These are phyloP conservation scores for Pipa parva DNA, from an alignment of 2,113 vertebrate species.

Conservation along the genomic window DNA sequence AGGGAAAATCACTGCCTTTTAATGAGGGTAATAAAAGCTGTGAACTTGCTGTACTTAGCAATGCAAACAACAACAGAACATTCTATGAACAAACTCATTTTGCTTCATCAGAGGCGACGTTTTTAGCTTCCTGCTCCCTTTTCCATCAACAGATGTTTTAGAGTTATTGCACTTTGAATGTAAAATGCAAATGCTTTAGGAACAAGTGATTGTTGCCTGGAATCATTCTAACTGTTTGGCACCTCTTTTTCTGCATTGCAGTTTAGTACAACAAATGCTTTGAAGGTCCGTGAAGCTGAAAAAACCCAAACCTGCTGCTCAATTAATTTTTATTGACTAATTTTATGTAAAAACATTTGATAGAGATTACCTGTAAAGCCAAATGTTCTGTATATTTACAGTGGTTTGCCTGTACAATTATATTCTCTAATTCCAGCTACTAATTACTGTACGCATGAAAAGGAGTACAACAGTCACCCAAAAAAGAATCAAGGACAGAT, in stretches of 20 bases:
- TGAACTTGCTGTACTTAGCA: constrained; percentile 32
- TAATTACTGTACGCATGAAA: too few relatives aligned
- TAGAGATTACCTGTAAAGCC: too few relatives aligned
- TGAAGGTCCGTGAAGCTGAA: background rate
- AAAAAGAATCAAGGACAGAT: too few relatives aligned
- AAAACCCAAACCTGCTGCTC: background rate
- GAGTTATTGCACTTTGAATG: constrained; percentile 35
- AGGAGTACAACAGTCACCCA: too few relatives aligned
- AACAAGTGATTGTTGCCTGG: constrained; percentile 8
- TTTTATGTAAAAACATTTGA: too few relatives aligned
- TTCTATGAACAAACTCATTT: constrained; percentile 29
- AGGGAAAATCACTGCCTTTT: constrained; percentile 36
- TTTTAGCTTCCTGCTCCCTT: constrained; percentile 29
- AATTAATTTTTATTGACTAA: too few relatives aligned
- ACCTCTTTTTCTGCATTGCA: constrained; percentile 34
- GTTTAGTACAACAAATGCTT: constrained; percentile 3
- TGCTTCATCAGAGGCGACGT: constrained; percentile 25
- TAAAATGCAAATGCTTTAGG: constrained; percentile 28
- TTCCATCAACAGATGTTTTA: constrained; percentile 41
- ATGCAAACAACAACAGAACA: constrained; percentile 37
- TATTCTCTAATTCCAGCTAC: too few relatives aligned
- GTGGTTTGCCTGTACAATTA: too few relatives aligned
- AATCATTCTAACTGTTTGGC: constrained; percentile 16
- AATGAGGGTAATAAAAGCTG: constrained; percentile 40
- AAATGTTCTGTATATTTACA: too few relatives aligned